phyloP scores from a whole-genome alignment of 2,797 vertebrate genomes.

The Gobionotothen gibberifrons region DNA sequence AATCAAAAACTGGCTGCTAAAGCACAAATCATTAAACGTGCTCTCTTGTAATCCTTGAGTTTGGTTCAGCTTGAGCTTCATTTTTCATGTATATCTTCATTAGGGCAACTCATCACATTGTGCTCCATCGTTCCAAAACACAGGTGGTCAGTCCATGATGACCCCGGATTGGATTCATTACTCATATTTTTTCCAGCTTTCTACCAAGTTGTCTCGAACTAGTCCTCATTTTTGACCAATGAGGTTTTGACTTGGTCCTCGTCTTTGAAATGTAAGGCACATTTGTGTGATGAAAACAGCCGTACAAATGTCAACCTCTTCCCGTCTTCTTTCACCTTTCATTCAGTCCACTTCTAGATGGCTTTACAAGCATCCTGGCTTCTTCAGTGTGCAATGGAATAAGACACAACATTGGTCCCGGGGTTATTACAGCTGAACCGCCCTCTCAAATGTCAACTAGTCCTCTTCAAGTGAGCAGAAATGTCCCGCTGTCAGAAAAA shows the following conservation, averaged over 20 bases:
- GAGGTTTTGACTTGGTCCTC: not conserved
- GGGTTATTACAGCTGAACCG: not conserved
- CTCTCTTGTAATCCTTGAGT: slow-evolving; percentile 25
- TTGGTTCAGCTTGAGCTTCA: slow-evolving; percentile 13
- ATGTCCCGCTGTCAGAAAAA: not conserved
- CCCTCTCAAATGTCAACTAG: not conserved
- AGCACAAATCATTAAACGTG: not conserved
- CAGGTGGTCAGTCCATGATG: not conserved
- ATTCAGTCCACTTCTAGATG: not conserved
- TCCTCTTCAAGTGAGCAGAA: slow-evolving; percentile 19
- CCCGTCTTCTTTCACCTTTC: slow-evolving; percentile 11
- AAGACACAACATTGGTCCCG: not conserved
- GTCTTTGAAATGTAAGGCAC: not conserved
- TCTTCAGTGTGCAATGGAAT: slow-evolving; percentile 2
- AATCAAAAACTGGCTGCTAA: not conserved
- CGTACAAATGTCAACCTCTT: not conserved
- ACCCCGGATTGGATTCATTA: not conserved
- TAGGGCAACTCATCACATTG: not conserved
- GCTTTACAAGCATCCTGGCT: not conserved
- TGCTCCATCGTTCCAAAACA: slow-evolving; percentile 1
- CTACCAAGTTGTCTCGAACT: not conserved
- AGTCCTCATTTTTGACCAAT: slow-evolving; percentile 21
- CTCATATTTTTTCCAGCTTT: slow-evolving; percentile 13
- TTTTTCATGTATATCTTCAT: slow-evolving; percentile 7
- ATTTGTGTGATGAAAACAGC: slow-evolving; percentile 3